Evolutionary conservation across 2,888 invertebrate species (phyloP).

Genomic region (Rotaria magnacalcarata): DNA sequence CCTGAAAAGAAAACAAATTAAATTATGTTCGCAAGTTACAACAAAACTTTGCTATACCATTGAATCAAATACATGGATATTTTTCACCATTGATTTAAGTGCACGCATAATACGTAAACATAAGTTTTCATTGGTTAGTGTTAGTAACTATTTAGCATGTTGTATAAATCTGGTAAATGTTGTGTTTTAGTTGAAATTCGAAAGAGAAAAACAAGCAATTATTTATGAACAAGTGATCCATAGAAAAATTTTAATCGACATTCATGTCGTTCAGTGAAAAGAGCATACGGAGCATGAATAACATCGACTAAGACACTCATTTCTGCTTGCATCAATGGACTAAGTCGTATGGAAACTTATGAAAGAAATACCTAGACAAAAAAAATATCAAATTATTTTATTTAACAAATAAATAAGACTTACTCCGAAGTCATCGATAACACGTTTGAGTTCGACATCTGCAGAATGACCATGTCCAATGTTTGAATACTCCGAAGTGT

Average conservation of each 20-base stretch:
- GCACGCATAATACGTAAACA: slow-evolving; percentile 36
- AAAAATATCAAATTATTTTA: no score
- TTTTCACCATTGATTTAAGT: slow-evolving; percentile 36
- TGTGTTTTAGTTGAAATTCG: no score
- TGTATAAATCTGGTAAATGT: slow-evolving; percentile 41
- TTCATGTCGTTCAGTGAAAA: slow-evolving; percentile 56
- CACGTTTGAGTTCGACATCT: slow-evolving; percentile 26
- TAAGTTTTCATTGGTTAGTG: neutral
- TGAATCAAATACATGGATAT: neutral
- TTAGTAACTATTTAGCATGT: slow-evolving; percentile 37
- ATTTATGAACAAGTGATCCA: slow-evolving; percentile 17
- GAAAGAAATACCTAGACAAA: slow-evolving; percentile 74
- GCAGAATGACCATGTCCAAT: neutral
- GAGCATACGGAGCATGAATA: slow-evolving; percentile 79
- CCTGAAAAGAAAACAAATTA: no score
- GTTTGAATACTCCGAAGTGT: neutral
- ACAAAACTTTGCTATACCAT: no score
- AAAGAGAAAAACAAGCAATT: no score
- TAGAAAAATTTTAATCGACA: neutral
- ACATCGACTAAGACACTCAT: slow-evolving; percentile 90
- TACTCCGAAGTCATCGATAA: slow-evolving; percentile 39
- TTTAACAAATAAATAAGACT: no score
- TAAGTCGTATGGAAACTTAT: slow-evolving; percentile 82
- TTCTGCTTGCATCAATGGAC: slow-evolving; percentile 91
- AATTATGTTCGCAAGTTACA: no score